phyloP scores from a whole-genome alignment of 2,888 invertebrate species.

The Drosophila parthenogenetica region DNA sequence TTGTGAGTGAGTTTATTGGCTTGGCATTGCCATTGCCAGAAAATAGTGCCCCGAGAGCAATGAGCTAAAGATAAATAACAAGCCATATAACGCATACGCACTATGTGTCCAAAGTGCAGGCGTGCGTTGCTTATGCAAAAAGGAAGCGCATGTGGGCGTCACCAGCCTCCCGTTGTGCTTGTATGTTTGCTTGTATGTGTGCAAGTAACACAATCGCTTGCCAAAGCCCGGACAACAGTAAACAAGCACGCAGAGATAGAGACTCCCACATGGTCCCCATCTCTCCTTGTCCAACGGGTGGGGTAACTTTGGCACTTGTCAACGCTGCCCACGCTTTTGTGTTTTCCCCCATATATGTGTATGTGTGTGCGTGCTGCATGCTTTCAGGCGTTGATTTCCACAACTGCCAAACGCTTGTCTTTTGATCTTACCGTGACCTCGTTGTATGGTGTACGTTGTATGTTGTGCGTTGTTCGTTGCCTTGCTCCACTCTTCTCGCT shows the following conservation, averaged over 20 bases:
- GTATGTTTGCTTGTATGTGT: constrained; percentile 8
- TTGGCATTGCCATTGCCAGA: constrained; percentile 44
- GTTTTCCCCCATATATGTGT: constrained; percentile 17
- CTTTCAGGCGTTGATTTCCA: constrained; percentile 79
- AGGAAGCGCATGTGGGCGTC: constrained; percentile 62
- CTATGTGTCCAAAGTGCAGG: constrained; percentile 66
- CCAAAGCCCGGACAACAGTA: constrained; percentile 65
- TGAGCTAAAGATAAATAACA: constrained; percentile 80
- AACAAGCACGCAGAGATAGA: constrained; percentile 67
- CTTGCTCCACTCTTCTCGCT: neutral
- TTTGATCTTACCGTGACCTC: constrained; percentile 71
- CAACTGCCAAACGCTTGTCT: constrained; percentile 79
- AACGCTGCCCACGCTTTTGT: constrained; percentile 60
- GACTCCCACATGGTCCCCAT: constrained; percentile 15
- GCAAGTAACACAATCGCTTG: constrained; percentile 43
- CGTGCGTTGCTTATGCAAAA: constrained; percentile 70
- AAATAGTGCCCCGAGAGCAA: constrained; percentile 60
- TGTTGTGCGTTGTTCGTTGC: constrained; percentile 25
- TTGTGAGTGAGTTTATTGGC: constrained; percentile 69
- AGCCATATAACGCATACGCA: constrained; percentile 79
- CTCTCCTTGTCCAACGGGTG: neutral
- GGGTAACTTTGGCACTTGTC: constrained; percentile 59
- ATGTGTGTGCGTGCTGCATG: constrained; percentile 41
- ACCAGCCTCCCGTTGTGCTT: constrained; percentile 5
- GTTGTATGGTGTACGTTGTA: constrained; percentile 14